These are phyloP conservation scores for Catharus minimus DNA, from an alignment of 2,113 vertebrate species.

Conservation along the genomic window DNA sequence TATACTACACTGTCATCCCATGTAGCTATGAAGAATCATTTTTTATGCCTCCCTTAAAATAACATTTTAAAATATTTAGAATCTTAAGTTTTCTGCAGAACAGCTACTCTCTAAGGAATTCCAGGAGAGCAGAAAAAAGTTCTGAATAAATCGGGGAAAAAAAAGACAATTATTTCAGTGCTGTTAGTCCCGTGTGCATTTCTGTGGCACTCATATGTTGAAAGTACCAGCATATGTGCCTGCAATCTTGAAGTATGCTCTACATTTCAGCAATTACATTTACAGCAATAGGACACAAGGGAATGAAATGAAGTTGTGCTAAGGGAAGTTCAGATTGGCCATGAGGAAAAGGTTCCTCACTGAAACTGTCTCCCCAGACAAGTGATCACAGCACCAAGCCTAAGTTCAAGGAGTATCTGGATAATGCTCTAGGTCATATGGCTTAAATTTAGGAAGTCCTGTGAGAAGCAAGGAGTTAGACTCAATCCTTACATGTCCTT, in stretches of 20 bases:
- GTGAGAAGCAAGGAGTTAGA: not conserved
- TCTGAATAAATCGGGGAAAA: not conserved
- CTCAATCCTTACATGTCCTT: not conserved
- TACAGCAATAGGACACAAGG: not conserved
- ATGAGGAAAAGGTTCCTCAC: not conserved
- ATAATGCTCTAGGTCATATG: not conserved
- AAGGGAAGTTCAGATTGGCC: not conserved
- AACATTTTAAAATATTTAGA: not conserved
- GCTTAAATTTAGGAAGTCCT: not conserved
- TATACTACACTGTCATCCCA: not conserved
- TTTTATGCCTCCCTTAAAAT: not conserved
- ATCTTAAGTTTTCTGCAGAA: not conserved
- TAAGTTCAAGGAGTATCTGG: not conserved
- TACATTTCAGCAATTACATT: not conserved
- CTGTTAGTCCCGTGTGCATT: not conserved
- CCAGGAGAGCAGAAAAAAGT: not conserved
- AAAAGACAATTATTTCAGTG: not conserved
- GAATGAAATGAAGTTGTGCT: not conserved
- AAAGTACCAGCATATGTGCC: not conserved
- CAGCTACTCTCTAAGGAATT: not conserved
- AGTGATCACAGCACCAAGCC: not conserved
- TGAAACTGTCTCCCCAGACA: not conserved
- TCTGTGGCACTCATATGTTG: not conserved
- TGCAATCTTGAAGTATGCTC: not conserved
- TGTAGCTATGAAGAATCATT: not conserved